Evolutionary conservation across 2,888 invertebrate species (phyloP).

Genomic region (Eucera pruinosa): DNA sequence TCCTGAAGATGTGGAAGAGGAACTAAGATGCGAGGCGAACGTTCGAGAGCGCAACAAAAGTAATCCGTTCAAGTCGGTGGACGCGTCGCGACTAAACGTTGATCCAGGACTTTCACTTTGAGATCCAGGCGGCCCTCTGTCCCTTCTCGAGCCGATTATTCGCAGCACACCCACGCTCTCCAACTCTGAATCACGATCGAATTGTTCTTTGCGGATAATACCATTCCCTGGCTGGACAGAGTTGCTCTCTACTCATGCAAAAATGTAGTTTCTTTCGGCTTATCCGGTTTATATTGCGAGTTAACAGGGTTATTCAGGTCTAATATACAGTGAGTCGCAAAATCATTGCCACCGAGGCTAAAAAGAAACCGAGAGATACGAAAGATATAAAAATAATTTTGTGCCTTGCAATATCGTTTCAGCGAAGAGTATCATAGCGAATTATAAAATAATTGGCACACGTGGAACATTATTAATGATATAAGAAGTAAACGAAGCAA

Average conservation of each 20-base stretch:
- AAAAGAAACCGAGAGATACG: too few relatives aligned
- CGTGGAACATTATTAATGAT: too few relatives aligned
- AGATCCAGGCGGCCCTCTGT: slow-evolving; percentile 52
- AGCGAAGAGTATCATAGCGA: too few relatives aligned
- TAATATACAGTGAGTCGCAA: background rate
- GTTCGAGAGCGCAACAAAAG: background rate
- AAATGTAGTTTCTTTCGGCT: background rate
- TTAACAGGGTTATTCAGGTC: background rate
- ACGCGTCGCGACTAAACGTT: slow-evolving; percentile 57
- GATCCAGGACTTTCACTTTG: slow-evolving; percentile 69
- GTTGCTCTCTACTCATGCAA: background rate
- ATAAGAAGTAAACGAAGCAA: too few relatives aligned
- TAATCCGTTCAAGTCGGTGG: slow-evolving; percentile 34
- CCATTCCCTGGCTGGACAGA: slow-evolving; percentile 13
- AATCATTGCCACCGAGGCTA: too few relatives aligned
- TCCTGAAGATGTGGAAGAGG: background rate
- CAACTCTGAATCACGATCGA: slow-evolving; percentile 61
- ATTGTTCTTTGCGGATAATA: slow-evolving; percentile 43
- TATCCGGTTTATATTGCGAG: too few relatives aligned
- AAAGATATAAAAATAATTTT: too few relatives aligned
- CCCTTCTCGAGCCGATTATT: slow-evolving; percentile 60
- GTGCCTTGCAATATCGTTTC: too few relatives aligned
- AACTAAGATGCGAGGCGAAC: background rate
- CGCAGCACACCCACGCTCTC: slow-evolving; percentile 64
- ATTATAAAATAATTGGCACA: too few relatives aligned